Evolutionary conservation across 1,140 invertebrate genomes (phyloP).

Genomic region (Lordiphosa collinella): DNA sequence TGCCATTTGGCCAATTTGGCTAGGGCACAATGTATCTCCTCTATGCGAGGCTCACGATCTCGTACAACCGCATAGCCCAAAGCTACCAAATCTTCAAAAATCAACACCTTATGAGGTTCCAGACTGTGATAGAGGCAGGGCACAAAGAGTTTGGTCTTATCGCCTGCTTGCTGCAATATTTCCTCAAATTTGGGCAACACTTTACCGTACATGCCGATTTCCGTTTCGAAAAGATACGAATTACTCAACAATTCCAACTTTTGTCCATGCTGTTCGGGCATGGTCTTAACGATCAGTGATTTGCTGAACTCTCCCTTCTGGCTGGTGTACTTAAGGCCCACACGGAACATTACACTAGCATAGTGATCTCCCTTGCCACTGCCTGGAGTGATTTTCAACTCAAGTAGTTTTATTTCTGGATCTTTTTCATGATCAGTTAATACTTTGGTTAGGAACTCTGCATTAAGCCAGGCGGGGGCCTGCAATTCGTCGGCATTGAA

Average conservation of each 20-base stretch:
- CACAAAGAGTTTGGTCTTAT: slow-evolving; percentile 24
- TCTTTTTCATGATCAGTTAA: slow-evolving; percentile 24
- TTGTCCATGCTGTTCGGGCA: slow-evolving; percentile 56
- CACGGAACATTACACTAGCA: slow-evolving; percentile 69
- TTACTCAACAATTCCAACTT: slow-evolving; percentile 47
- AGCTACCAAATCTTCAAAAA: slow-evolving; percentile 56
- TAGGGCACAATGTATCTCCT: slow-evolving; percentile 34
- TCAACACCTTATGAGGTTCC: slow-evolving; percentile 40
- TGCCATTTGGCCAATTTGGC: slow-evolving; percentile 59
- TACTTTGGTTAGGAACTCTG: slow-evolving; percentile 39
- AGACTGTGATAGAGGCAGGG: slow-evolving; percentile 45
- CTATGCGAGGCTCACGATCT: slow-evolving; percentile 15
- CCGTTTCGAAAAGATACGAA: slow-evolving; percentile 50
- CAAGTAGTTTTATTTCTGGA: slow-evolving; percentile 19
- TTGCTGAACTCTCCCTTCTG: slow-evolving; percentile 8
- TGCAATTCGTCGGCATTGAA: slow-evolving; percentile 59
- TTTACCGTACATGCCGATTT: slow-evolving; percentile 57
- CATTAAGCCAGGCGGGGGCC: slow-evolving; percentile 53
- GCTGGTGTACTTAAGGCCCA: slow-evolving; percentile 17
- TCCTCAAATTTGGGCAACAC: slow-evolving; percentile 52
- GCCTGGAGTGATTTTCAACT: slow-evolving; percentile 47
- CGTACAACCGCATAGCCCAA: slow-evolving; percentile 37
- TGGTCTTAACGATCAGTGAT: slow-evolving; percentile 63
- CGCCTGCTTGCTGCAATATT: slow-evolving; percentile 35
- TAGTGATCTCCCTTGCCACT: slow-evolving; percentile 67